phyloP scores from a whole-genome alignment of 2,888 invertebrate species.

The Drosophila mettleri region DNA sequence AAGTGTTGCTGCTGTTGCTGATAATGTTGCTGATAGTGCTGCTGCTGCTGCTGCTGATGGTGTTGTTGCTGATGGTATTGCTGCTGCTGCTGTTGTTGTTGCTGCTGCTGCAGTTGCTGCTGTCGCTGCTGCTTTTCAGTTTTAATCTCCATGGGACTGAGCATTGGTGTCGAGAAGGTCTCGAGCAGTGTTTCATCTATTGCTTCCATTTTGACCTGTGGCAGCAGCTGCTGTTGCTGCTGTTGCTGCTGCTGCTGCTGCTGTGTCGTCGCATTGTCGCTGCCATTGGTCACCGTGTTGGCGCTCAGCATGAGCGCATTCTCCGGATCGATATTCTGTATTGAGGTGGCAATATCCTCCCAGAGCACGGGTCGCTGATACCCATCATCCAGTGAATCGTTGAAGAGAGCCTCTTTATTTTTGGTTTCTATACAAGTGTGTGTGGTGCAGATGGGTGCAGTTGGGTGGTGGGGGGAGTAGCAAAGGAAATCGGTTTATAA shows the following conservation, averaged over 20 bases:
- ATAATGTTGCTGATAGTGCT: slow-evolving; percentile 73
- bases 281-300: slow-evolving; percentile 82
- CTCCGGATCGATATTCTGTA: slow-evolving; percentile 95
- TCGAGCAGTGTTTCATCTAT: slow-evolving; percentile 88
- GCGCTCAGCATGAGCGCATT: slow-evolving; percentile 94
- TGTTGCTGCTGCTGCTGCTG: slow-evolving; percentile 38
- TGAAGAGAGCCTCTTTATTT: slow-evolving; percentile 84
- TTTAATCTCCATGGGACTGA: slow-evolving; percentile 93
- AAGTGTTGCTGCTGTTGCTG: slow-evolving; percentile 76
- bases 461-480: slow-evolving; percentile 1
- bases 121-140: slow-evolving; percentile 87
- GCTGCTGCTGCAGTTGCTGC: slow-evolving; percentile 72
- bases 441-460: neutral
- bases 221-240: slow-evolving; percentile 67
- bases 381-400: slow-evolving; percentile 89
- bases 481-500: slow-evolving; percentile 61
- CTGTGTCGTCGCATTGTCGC: slow-evolving; percentile 36
- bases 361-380: slow-evolving; percentile 94
- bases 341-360: slow-evolving; percentile 96
- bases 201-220: slow-evolving; percentile 92
- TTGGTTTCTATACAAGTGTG: slow-evolving; percentile 79
- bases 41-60: slow-evolving; percentile 63
- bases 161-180: slow-evolving; percentile 89
- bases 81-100: slow-evolving; percentile 60
- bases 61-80: slow-evolving; percentile 63